Conservation (phyloP, 2,797 vertebrate species). For the Sphaeramia orbicularis region DNA sequence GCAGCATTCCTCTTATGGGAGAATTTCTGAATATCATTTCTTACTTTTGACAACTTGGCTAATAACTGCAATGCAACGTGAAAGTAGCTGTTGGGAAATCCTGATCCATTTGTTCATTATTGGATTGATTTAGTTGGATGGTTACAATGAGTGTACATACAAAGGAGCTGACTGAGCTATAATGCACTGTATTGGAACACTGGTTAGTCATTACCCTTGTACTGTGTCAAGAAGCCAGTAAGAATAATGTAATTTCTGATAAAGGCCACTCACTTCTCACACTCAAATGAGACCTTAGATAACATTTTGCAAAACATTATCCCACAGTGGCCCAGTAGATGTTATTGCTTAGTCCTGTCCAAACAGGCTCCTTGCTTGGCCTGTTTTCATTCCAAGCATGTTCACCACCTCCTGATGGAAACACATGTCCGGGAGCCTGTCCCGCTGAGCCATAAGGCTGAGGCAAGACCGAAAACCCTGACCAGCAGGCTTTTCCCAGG, state of each 20-base stretch:
- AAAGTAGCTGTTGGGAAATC: background rate
- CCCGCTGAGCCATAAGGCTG: conserved; percentile 44
- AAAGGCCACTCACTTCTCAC: conserved; percentile 33
- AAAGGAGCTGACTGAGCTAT: background rate
- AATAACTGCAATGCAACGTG: background rate
- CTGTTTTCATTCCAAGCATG: conserved; percentile 76
- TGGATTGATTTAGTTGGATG: conserved; percentile 3
- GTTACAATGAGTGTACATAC: conserved; percentile 4
- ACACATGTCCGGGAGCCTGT: conserved; percentile 48
- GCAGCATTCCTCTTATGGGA: conserved; percentile 9
- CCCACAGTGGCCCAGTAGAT: conserved; percentile 56
- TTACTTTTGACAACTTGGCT: conserved; percentile 8
- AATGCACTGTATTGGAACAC: conserved; percentile 15
- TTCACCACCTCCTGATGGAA: conserved; percentile 65
- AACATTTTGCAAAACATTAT: conserved; percentile 61
- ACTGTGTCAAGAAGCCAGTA: conserved; percentile 24
- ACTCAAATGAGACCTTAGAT: conserved; percentile 49
- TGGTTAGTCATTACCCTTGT: conserved; percentile 14
- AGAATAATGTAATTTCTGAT: conserved; percentile 39
- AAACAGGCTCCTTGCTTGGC: conserved; percentile 69
- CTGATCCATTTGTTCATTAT: conserved; percentile 14
- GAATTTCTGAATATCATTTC: conserved; percentile 19
- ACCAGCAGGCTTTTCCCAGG: conserved; percentile 25
- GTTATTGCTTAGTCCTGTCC: conserved; percentile 72
- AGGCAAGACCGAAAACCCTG: conserved; percentile 27